phyloP scores from a whole-genome alignment of 1,140 invertebrate species.

The Drosophila ohnishii region DNA sequence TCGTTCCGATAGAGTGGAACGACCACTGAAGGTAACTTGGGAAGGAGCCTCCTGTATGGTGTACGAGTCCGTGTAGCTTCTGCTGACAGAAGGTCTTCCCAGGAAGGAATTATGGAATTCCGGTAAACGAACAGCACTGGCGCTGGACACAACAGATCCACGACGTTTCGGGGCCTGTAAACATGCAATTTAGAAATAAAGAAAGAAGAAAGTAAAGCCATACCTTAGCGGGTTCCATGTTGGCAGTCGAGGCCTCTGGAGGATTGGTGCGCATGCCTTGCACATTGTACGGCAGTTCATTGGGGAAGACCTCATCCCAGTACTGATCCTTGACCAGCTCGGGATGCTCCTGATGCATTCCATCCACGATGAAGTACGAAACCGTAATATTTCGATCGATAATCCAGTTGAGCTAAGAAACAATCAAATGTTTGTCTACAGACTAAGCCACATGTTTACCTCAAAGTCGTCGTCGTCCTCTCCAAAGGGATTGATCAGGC shows the following conservation, averaged over 20 bases:
- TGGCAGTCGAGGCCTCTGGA: constrained; percentile 91
- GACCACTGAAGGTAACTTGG: not conserved
- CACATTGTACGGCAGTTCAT: constrained; percentile 91
- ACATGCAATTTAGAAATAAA: not conserved
- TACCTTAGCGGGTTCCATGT: constrained; percentile 85
- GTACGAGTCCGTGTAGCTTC: constrained; percentile 1
- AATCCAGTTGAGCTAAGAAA: constrained; percentile 92
- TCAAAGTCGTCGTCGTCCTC: constrained; percentile 91
- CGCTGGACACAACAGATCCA: not conserved
- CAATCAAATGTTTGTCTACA: not conserved
- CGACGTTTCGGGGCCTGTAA: not conserved
- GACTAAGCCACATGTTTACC: constrained; percentile 33
- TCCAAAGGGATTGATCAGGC: constrained; percentile 92
- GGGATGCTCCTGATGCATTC: constrained; percentile 96
- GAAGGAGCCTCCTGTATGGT: not conserved
- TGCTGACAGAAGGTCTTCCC: constrained; percentile 3
- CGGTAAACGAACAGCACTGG: not conserved
- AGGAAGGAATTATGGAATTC: not conserved
- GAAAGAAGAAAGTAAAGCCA: too few relatives aligned
- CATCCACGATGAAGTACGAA: constrained; percentile 94
- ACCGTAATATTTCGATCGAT: constrained; percentile 94
- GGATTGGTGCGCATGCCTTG: constrained; percentile 89
- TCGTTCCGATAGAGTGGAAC: not conserved
- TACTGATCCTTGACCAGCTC: constrained; percentile 93
- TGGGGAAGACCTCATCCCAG: constrained; percentile 94